phyloP scores from a whole-genome alignment of 2,113 vertebrate genomes.

The Lasiurus borealis region DNA sequence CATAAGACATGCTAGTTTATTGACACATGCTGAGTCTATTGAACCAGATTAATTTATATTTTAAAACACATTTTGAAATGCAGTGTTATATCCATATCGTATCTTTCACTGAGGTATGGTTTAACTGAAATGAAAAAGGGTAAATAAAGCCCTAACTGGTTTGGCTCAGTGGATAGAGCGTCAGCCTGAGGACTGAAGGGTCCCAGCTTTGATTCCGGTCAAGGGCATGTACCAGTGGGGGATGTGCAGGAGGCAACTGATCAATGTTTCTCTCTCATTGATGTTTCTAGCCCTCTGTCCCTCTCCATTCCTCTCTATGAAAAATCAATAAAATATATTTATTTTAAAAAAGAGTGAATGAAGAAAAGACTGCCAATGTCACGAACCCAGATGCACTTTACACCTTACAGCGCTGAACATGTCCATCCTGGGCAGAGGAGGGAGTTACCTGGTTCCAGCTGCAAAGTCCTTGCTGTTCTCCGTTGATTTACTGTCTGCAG shows the following conservation, averaged over 20 bases:
- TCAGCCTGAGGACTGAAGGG: no score
- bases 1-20: background rate
- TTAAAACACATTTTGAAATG: background rate
- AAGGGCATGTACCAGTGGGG: no score
- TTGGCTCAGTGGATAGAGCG: no score
- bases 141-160: background rate
- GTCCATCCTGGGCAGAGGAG: background rate
- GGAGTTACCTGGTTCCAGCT: slow-evolving; percentile 45
- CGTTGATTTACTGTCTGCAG: slow-evolving; percentile 65
- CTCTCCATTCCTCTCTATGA: no score
- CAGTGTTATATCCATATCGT: background rate
- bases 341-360: background rate
- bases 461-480: slow-evolving; percentile 64
- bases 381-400: background rate
- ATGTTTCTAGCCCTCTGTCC: no score
- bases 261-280: no score
- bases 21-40: background rate
- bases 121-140: background rate
- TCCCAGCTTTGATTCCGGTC: no score
- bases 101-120: background rate
- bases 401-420: background rate
- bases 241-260: no score
- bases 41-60: background rate
- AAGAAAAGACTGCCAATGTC: background rate
- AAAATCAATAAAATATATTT: no score